These are phyloP conservation scores for Drosophila gaucha DNA, from an alignment of 2,888 invertebrate genomes.

Conservation along the genomic window DNA sequence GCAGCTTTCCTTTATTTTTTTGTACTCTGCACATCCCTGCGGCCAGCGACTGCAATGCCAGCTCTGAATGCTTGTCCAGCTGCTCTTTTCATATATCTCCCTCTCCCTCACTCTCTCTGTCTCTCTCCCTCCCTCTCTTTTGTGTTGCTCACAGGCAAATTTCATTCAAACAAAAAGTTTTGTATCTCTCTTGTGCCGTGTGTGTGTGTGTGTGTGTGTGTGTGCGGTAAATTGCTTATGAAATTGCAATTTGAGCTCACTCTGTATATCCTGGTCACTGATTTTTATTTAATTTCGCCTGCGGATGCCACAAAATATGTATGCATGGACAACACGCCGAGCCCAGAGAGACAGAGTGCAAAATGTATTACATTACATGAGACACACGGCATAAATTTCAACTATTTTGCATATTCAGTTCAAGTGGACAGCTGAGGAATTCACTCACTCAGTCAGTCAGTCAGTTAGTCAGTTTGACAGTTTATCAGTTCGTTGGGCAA, in stretches of 20 bases:
- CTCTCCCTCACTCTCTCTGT: background rate
- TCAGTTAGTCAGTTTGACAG: slow-evolving; percentile 25
- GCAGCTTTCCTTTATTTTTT: slow-evolving; percentile 51
- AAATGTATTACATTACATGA: slow-evolving; percentile 73
- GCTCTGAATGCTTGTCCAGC: slow-evolving; percentile 47
- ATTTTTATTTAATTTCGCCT: slow-evolving; percentile 77
- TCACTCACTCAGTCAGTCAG: slow-evolving; percentile 20
- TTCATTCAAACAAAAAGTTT: slow-evolving; percentile 62
- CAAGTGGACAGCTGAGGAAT: slow-evolving; percentile 38
- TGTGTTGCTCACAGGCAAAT: slow-evolving; percentile 53
- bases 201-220: slow-evolving; percentile 21
- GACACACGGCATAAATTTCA: slow-evolving; percentile 65
- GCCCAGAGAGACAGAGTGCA: slow-evolving; percentile 28
- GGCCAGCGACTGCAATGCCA: slow-evolving; percentile 48
- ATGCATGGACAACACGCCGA: slow-evolving; percentile 7
- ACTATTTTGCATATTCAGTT: slow-evolving; percentile 67
- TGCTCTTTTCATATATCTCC: slow-evolving; percentile 38
- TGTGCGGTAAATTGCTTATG: slow-evolving; percentile 80
- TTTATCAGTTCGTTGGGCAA: slow-evolving; percentile 52
- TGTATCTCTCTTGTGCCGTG: slow-evolving; percentile 39
- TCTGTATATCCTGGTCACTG: slow-evolving; percentile 66
- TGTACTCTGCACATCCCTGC: slow-evolving; percentile 33
- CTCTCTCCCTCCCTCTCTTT: background rate
- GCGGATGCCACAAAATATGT: slow-evolving; percentile 50
- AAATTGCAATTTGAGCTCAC: slow-evolving; percentile 79